Conservation (phyloP, 1,140 invertebrate species). For the Macrosteles quadrilineatus region DNA sequence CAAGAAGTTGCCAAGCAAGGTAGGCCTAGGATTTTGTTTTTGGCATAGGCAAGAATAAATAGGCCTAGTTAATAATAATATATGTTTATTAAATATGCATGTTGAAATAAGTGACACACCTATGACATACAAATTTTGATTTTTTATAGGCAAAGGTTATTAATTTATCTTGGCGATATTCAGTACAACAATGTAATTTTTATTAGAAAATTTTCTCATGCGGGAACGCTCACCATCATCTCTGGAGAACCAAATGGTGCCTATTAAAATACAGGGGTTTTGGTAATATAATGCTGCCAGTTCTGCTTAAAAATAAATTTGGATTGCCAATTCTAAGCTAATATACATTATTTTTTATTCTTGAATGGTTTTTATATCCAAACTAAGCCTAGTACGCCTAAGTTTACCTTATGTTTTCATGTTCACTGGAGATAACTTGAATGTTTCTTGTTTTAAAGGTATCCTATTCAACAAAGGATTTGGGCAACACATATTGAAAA, state of each 20-base stretch:
- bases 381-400: not conserved
- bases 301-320: not conserved
- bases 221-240: too few relatives aligned
- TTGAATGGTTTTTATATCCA: not conserved
- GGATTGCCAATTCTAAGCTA: not conserved
- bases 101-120: too few relatives aligned
- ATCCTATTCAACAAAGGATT: constrained; percentile 85
- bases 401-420: not conserved
- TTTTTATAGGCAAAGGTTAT: not conserved
- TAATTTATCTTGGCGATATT: not conserved
- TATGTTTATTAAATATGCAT: not conserved
- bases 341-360: not conserved
- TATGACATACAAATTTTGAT: not conserved
- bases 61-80: not conserved
- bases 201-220: not conserved
- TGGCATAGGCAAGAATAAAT: constrained; percentile 28
- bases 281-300: too few relatives aligned
- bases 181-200: not conserved
- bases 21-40: constrained; percentile 56
- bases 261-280: too few relatives aligned
- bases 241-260: too few relatives aligned
- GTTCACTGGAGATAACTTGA: not conserved
- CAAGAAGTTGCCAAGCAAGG: constrained; percentile 80
- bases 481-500: constrained; percentile 99
- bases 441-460: constrained; percentile 53